Percentiles rank a stretch among this genome's conserved stretches.
Conservation (phyloP, 2,113 vertebrate genomes). For the Eurystomus gularis region DNA sequence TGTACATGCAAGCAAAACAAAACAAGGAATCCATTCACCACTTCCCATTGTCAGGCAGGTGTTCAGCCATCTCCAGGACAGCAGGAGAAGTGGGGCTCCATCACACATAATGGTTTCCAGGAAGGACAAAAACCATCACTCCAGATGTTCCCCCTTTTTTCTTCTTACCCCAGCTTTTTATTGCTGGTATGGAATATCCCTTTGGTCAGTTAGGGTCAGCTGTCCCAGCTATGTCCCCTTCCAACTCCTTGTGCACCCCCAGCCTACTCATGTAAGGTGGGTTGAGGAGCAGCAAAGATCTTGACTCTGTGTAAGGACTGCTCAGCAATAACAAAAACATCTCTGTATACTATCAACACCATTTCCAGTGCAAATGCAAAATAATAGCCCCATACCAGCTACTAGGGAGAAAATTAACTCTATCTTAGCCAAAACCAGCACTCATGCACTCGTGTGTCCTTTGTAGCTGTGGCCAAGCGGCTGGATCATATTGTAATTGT, state of each 20-base stretch:
- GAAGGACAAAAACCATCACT: background rate
- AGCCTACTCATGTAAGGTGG: background rate
- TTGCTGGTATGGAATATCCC: background rate
- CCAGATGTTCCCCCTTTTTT: rapidly evolving
- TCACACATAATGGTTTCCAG: background rate
- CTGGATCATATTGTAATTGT: background rate
- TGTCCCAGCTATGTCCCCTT: background rate
- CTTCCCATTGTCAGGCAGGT: background rate
- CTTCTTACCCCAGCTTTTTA: background rate
- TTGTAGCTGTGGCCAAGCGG: background rate
- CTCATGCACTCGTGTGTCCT: background rate
- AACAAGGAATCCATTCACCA: background rate
- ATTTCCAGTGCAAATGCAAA: background rate
- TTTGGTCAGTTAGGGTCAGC: background rate
- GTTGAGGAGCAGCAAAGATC: background rate
- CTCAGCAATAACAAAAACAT: background rate
- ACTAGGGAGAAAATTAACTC: background rate
- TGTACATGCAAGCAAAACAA: background rate
- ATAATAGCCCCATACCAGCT: background rate
- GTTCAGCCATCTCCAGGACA: background rate
- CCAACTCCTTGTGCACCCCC: too few relatives aligned
- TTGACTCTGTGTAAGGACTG: background rate
- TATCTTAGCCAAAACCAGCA: background rate
- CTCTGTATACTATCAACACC: background rate
- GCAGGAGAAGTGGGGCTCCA: background rate